Conservation (phyloP, 1,140 invertebrate species). For the Brachionus asplanchnoidis region DNA sequence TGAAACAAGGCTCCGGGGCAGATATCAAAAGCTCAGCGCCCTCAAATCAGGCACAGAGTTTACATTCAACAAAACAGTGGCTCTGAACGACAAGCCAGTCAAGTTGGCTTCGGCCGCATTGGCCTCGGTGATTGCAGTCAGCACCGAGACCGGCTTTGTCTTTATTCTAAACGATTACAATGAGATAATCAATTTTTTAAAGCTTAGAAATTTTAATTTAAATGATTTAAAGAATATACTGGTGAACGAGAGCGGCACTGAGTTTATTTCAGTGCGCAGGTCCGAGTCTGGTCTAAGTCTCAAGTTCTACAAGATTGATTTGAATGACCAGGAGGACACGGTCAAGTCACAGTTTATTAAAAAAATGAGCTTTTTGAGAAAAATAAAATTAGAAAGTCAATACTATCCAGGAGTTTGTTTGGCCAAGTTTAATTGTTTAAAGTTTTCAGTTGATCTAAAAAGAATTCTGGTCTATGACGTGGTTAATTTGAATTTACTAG, state of each 20-base stretch:
- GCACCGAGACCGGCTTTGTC: conserved; percentile 18
- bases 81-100: neutral
- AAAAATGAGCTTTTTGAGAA: conserved; percentile 19
- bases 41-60: conserved; percentile 19
- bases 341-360: neutral
- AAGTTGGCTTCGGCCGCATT: neutral
- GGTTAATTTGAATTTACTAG: neutral
- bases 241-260: neutral
- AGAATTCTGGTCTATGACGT: neutral
- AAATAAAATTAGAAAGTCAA: conserved; percentile 8
- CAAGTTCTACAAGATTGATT: conserved; percentile 19
- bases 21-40: neutral
- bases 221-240: conserved; percentile 2
- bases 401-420: conserved; percentile 16
- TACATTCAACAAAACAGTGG: neutral
- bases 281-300: neutral
- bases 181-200: conserved; percentile 23
- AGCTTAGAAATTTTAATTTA: neutral
- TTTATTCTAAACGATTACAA: conserved; percentile 8
- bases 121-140: neutral
- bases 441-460: neutral
- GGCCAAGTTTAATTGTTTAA: neutral
- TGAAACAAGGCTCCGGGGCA: neutral
- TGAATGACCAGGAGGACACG: neutral
- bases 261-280: neutral